Evolutionary conservation across 1,140 invertebrate species (phyloP), one percentile per base, ranked within the genome.

Genomic region (Cotesia glomerata): DNA sequence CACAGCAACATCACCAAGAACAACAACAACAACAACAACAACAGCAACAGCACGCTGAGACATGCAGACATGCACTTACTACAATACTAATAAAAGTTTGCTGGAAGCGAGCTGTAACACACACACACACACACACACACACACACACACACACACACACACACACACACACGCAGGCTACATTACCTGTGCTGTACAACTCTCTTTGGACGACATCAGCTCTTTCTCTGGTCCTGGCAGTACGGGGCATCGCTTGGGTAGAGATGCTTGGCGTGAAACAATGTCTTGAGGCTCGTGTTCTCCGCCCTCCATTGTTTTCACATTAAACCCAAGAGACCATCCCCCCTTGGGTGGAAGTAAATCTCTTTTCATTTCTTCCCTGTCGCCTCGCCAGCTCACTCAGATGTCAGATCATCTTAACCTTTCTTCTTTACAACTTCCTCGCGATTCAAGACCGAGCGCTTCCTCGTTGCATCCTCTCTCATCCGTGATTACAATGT

Each of bases 271-370:
- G 64, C 70, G 64, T 75, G 74, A 75, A 75, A 75, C 74, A 75
- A 75, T 75, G 74, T 75, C 74, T 75, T 66, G 56, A 51, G 49
- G 64, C 62, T 61, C 71, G 26, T 58, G 52, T 72, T 59, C 74
- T 67, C 66, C 74, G 66, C 68, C 65, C 69, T 71, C 74, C 70
- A 75, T 75, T 75, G 74, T 75, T 71, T 72, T 69, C 58, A 64
- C 64, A 69, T 56, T 70, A 63, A 69, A 62, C 54, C 56, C 39
- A 45, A 45, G 16, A 58, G 56, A 58, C 56, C 56, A 58, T 58
- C 56, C 56, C 56, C 56, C 14, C 18, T 45, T 45, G 39, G 39
- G 39, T 45, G 39, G 18, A 26, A 26, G 56, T 58, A 58, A 58
- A 58, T 58, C 56, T 58, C 14, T 54, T 45, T 45, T 45, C 39